These are phyloP conservation scores for Junonia oenone DNA, from an alignment of 2,888 invertebrate genomes.

Conservation along the genomic window DNA sequence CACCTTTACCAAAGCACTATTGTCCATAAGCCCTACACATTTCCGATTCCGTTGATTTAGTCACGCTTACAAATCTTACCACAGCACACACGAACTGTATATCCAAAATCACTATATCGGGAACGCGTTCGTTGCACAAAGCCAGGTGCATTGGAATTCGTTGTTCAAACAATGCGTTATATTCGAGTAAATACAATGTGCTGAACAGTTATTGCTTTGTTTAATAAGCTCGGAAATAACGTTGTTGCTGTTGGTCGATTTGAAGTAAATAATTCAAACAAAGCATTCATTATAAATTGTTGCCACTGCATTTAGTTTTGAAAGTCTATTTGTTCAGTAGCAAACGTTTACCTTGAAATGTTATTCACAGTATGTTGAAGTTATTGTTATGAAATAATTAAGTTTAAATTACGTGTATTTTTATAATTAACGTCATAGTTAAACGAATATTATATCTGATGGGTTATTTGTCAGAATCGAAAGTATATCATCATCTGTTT, in stretches of 20 bases:
- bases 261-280: constrained; percentile 22
- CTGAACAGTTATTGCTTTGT: constrained; percentile 37
- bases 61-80: constrained; percentile 43
- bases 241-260: constrained; percentile 38
- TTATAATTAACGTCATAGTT: background rate
- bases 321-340: background rate
- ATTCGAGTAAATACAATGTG: constrained; percentile 36
- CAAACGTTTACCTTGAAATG: background rate
- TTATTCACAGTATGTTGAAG: background rate
- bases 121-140: constrained; percentile 38
- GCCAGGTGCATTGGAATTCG: constrained; percentile 47
- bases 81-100: constrained; percentile 41
- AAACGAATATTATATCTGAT: constrained; percentile 32
- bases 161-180: constrained; percentile 53
- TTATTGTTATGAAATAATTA: background rate
- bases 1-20: constrained; percentile 29
- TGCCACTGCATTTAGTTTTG: background rate
- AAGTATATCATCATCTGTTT: constrained; percentile 47
- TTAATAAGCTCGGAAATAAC: constrained; percentile 33
- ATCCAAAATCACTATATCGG: constrained; percentile 38
- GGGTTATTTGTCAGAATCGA: constrained; percentile 45
- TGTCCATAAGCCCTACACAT: constrained; percentile 28
- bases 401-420: background rate
- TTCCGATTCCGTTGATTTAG: constrained; percentile 39
- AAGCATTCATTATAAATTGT: constrained; percentile 1